Base-by-base conservation (phyloP, 2,888 invertebrate genomes). In the Cerastis rubricosa region DNA sequence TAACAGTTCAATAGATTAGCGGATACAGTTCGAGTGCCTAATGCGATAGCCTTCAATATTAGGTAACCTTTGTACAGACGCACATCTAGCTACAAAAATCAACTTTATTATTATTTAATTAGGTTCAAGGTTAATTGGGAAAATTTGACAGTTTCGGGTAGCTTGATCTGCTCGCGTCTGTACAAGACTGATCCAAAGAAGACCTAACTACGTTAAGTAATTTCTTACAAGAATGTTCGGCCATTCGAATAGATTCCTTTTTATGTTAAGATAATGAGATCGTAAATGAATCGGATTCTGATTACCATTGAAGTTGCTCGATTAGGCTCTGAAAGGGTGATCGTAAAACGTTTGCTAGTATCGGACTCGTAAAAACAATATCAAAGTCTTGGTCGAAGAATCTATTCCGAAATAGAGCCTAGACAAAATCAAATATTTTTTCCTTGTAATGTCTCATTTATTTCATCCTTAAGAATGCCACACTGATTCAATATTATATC, bases 221-320 rank as follows among this genome's bases (percentile, higher is more conserved):
- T 65, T 68, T 57, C 68, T 54, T 70, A 70, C 43, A 67, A 54
- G 59, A 81, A 59, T 64, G 63, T 76, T 71, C 25, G 54, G 59
- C 54, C 54, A 49, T 74, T 66, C 69, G 25, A 80, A 63, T 49
- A 80, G 61, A 76, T 81, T 81, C 67, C 25, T 76, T 74, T 78
- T 79, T 75, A 75, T 63, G 67, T 78, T 54, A 81, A 72, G 77
- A 77, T 72, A 72, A 82, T 72, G 72, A 69, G 68, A 73, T 72
- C 82, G 82, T 81, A 81, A 83, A 79, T 65, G 76, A 74, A 76
- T 74, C 72, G 49, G 63, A 74, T 76, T 72, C 71, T 74, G 81
- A 84, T 84, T 85, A 84, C 82, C 73, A 82, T 74, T 72, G 74
- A 74, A 82, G 70, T 76, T 70, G 57, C 72, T 79, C 76, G 76